Base-by-base conservation (phyloP, 2,113 vertebrate species). In the Callocephalon fimbriatum region DNA sequence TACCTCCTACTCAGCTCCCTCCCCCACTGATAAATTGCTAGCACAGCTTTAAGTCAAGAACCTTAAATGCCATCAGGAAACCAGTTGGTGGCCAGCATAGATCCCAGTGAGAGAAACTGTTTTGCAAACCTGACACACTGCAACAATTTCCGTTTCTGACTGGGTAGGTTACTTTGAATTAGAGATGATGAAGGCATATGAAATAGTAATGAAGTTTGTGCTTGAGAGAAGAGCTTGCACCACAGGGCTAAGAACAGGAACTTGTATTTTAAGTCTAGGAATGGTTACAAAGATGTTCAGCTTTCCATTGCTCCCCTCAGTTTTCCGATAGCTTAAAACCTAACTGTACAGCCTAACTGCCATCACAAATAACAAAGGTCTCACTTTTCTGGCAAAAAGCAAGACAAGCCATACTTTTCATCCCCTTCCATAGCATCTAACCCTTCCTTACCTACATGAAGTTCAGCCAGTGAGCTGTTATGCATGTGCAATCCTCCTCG, bases 21-120 rank as follows among this genome's bases (percentile, higher is more conserved):
- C n/a, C 45, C 40, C 42, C 54, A 15, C 59, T 21, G 72, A 54
- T 27, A 70, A 92, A 86, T 88, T 73, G 72, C 75, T 80, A 67
- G 38, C 12, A 2, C 1, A 1, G 54, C 72, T 94, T 82, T 53
- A 73, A 94, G 66, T 75, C 87, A 94, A 86, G 71, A 88, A 21
- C 62, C 37, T 95, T 50, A 90, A 76, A 91, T 48, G 58, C 58
- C 70, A 87, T 82, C 66, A 90, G 81, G 81, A 92, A 90, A 54
- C 37, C 14, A 0, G 70, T 15, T 94, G 73, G 77, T 94, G 79
- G 79, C 59, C 77, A 94, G 61, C 26, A 19, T 29, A 62, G 58
- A 83, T n/a, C 23, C 48, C 58, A 79, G 71, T 17, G 62, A 93
- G 67, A 76, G 15, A 88, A 79, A 72, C 66, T 82, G 27, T 66